Evolutionary conservation across 2,113 vertebrate genomes (phyloP), one percentile per base, ranked within the genome.

Genomic region (Buteo buteo): DNA sequence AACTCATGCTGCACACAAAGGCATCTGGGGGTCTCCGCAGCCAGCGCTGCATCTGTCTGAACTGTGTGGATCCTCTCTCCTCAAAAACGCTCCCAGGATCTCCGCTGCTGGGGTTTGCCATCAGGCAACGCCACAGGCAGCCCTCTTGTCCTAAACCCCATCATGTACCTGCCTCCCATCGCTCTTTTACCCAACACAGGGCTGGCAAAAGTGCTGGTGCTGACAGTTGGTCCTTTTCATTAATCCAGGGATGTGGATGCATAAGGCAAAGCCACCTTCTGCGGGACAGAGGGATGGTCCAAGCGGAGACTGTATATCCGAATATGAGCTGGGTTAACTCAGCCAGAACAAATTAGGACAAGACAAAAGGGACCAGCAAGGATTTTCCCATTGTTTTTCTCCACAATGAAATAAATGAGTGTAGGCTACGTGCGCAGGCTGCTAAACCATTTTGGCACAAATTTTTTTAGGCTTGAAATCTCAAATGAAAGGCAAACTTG

Each of bases 341-440:
- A 86, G 57, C 28, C 4, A 7, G 61, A 96, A 85, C 44, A 77
- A 90, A 93, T 62, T 34, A 71, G 54, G 61, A 72, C 78, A 96
- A 84, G 59, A 67, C 10, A 2, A 81, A 88, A 85, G 61, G 59
- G 64, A 73, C 49, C 61, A 90, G 74, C n/a, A 73, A 84, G 32
- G 73, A 85, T 80, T 87, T 94, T 91, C 58, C 32, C 24, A 87
- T 89, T 87, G 88, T 96, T 95, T 78, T 45, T 82, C 61, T 45
- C 34, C 42, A 61, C 57, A 90, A 42, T 71, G 40, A 94, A 86
- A 96, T 88, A 94, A 76, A 61, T 86, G 36, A 54, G 74, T 78
- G 50, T 74, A 91, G 88, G 84, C 82, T 91, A 86, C 22, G 55
- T 5, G 25, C 0, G 1, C 24, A 50, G 79, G 55, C 91, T 85